A percentile compares a stretch with the other conserved stretches of the same genome.
phyloP scores from a whole-genome alignment of 2,113 vertebrate species.

The Eulemur rufifrons region DNA sequence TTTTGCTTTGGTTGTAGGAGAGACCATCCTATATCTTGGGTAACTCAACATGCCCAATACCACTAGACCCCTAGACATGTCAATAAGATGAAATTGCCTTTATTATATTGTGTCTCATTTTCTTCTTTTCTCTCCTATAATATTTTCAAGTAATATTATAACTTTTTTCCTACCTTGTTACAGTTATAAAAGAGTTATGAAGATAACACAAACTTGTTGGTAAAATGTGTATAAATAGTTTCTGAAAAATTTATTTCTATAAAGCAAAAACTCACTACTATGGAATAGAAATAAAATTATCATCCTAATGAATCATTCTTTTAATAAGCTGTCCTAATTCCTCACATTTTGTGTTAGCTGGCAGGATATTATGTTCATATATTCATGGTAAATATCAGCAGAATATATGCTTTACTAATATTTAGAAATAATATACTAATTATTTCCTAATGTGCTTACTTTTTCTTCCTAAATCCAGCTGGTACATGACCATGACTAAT shows the following conservation, averaged over 20 bases:
- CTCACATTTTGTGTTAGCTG: neutral
- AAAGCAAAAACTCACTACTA: neutral
- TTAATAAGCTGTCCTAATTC: neutral
- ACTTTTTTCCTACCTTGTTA: neutral
- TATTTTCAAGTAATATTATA: neutral
- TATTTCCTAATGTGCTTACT: slow-evolving; percentile 11
- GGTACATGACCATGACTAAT: neutral
- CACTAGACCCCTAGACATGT: neutral
- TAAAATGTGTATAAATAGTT: neutral
- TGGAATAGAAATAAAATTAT: neutral
- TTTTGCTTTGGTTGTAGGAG: neutral
- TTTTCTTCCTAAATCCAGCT: neutral
- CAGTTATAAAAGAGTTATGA: neutral
- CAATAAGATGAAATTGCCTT: neutral
- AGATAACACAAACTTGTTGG: neutral
- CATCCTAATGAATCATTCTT: neutral
- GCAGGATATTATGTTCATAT: neutral
- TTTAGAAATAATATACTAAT: neutral
- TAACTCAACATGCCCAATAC: neutral
- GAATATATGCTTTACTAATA: neutral
- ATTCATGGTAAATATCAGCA: neutral
- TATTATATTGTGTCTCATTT: neutral
- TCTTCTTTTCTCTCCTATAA: neutral
- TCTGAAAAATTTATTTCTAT: neutral
- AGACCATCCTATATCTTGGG: neutral